Percentiles rank a stretch among this genome's conserved stretches.
Conservation (phyloP, 2,888 invertebrate genomes). For the Liposcelis brunnea region DNA sequence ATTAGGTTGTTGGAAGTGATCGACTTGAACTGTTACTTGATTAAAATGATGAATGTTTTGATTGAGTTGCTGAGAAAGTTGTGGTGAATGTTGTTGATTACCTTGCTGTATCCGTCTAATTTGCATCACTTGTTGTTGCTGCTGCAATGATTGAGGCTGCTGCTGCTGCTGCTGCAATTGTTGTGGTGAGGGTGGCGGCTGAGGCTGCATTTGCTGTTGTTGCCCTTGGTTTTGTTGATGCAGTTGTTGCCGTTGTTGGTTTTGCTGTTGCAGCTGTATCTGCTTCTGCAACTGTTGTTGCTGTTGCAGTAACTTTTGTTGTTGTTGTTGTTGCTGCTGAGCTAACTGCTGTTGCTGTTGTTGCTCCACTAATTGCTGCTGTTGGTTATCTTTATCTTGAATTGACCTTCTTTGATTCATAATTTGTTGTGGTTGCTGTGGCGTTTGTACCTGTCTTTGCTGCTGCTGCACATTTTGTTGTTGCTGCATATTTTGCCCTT, state of each 20-base stretch:
- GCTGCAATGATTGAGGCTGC: constrained; percentile 2
- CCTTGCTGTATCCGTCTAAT: neutral
- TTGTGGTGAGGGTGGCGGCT: constrained; percentile 5
- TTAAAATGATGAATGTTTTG: too few relatives aligned
- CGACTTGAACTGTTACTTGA: too few relatives aligned
- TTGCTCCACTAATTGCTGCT: constrained; percentile 19
- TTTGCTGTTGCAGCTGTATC: too few relatives aligned
- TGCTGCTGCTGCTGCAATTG: neutral
- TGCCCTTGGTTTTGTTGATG: constrained; percentile 14
- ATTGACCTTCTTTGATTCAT: neutral
- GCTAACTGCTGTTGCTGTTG: constrained; percentile 9
- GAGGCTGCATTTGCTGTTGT: constrained; percentile 3
- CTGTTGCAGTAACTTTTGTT: neutral
- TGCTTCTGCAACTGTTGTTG: neutral
- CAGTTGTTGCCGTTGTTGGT: constrained; percentile 21
- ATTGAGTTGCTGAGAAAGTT: too few relatives aligned
- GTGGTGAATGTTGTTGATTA: neutral
- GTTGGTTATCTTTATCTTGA: constrained; percentile 15
- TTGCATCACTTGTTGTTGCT: neutral
- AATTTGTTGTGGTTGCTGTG: constrained; percentile 6
- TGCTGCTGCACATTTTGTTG: constrained; percentile 12
- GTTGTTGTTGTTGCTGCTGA: constrained; percentile 1
- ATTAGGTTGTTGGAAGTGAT: too few relatives aligned
- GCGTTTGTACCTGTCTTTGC: constrained; percentile 17
- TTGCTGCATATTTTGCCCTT: constrained; percentile 11